Conservation (phyloP, 2,113 vertebrate species). For the Hassar affinis region DNA sequence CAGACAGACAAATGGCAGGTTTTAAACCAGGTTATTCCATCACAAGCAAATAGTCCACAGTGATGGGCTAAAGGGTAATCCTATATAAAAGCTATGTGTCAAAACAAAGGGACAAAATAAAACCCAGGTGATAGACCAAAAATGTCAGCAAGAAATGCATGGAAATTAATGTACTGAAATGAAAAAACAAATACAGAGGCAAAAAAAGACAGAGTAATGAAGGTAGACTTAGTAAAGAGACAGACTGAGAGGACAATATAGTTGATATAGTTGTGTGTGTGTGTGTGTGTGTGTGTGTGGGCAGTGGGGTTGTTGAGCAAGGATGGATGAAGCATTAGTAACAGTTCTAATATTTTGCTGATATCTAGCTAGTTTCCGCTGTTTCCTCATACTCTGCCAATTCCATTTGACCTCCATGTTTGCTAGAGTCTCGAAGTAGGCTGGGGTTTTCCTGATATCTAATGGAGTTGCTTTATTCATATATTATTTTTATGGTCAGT, state of each 20-base stretch:
- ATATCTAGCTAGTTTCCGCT: neutral
- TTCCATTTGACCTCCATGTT: neutral
- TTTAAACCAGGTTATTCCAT: neutral
- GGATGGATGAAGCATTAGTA: neutral
- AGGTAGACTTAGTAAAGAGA: neutral
- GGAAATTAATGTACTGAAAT: neutral
- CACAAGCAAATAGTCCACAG: neutral
- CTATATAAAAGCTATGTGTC: neutral
- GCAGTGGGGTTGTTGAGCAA: no score
- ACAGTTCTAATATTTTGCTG: neutral
- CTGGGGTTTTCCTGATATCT: neutral
- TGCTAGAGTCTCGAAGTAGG: neutral
- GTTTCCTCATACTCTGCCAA: neutral
- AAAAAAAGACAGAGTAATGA: neutral
- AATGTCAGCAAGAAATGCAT: neutral
- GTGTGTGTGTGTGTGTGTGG: conserved; percentile 4
- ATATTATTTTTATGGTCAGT: neutral
- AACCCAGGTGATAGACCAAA: neutral
- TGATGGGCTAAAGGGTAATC: neutral
- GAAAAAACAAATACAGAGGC: neutral
- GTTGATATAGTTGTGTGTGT: neutral
- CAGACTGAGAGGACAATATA: neutral
- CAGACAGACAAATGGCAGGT: neutral
- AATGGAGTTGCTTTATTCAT: neutral
- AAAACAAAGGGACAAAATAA: neutral